A percentile compares a stretch with the other conserved stretches of the same genome.
These are phyloP conservation scores for Rhegmatorhina hoffmannsi DNA, from an alignment of 2,113 vertebrate genomes.

Conservation along the genomic window DNA sequence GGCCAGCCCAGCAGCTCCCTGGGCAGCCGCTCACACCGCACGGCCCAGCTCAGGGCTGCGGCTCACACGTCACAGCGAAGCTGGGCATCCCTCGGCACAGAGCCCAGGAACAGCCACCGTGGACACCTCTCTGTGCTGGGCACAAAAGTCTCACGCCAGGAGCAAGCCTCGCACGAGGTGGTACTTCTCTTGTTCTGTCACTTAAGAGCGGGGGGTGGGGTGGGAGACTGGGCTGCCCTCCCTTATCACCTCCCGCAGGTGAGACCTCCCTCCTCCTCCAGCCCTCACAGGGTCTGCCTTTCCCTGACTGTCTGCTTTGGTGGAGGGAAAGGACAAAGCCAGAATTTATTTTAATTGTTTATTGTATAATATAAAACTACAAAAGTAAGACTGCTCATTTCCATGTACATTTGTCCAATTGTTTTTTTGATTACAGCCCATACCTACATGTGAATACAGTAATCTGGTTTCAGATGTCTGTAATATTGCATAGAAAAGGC, in stretches of 20 bases:
- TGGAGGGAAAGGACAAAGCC: neutral
- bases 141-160: neutral
- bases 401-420: slow-evolving; percentile 91
- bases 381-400: slow-evolving; percentile 99
- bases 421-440: slow-evolving; percentile 86
- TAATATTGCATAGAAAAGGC: slow-evolving; percentile 99
- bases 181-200: neutral
- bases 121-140: fast-evolving
- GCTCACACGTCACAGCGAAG: fast-evolving
- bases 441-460: slow-evolving; percentile 90
- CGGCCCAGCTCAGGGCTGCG: fast-evolving
- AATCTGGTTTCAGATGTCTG: slow-evolving; percentile 88
- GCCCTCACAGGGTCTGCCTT: fast-evolving
- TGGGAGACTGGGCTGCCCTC: fast-evolving
- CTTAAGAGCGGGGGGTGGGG: fast-evolving
- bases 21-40: fast-evolving
- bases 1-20: neutral
- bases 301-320: too few relatives aligned
- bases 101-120: fast-evolving
- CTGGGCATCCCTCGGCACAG: neutral
- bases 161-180: fast-evolving
- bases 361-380: slow-evolving; percentile 99
- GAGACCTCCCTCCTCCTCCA: neutral
- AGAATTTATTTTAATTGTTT: slow-evolving; percentile 82
- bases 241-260: neutral